These are phyloP conservation scores for Eulithis prunata DNA, from an alignment of 2,888 invertebrate species.

Conservation along the genomic window DNA sequence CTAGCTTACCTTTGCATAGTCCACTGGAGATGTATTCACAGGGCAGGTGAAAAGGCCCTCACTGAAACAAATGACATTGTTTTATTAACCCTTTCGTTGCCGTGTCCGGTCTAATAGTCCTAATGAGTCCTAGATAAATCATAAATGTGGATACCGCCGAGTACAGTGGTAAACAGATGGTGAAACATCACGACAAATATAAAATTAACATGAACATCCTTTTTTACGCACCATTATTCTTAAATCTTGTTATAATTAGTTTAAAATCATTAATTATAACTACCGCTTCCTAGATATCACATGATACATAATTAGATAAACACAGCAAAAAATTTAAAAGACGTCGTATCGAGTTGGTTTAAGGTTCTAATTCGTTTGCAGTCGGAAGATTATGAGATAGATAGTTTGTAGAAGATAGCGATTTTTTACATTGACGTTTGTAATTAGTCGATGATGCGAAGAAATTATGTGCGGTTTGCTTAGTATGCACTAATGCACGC, in stretches of 20 bases:
- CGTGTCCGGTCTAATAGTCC: too few species aligned
- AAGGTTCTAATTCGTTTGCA: slow-evolving; percentile 19
- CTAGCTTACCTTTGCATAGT: slow-evolving; percentile 85
- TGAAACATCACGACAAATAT: background rate
- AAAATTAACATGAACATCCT: slow-evolving; percentile 10
- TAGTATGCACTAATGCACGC: slow-evolving; percentile 50
- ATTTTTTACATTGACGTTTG: slow-evolving; percentile 43
- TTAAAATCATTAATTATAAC: slow-evolving; percentile 32
- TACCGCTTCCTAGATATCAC: slow-evolving; percentile 25
- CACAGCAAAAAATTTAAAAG: slow-evolving; percentile 4
- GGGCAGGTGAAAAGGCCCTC: slow-evolving; percentile 87
- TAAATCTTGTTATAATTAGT: slow-evolving; percentile 32
- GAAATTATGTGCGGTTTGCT: slow-evolving; percentile 58
- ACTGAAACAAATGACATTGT: slow-evolving; percentile 75
- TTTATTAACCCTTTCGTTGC: too few species aligned
- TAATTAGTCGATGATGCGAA: slow-evolving; percentile 69
- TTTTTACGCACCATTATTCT: slow-evolving; percentile 31
- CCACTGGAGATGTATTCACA: slow-evolving; percentile 85
- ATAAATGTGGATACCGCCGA: background rate
- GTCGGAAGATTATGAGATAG: slow-evolving; percentile 17
- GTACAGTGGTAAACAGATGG: background rate
- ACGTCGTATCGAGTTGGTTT: slow-evolving; percentile 4
- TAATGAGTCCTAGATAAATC: too few species aligned
- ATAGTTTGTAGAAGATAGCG: slow-evolving; percentile 28
- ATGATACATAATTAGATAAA: slow-evolving; percentile 20